phyloP scores from a whole-genome alignment of 2,888 invertebrate genomes.

The Sisyra terminalis region DNA sequence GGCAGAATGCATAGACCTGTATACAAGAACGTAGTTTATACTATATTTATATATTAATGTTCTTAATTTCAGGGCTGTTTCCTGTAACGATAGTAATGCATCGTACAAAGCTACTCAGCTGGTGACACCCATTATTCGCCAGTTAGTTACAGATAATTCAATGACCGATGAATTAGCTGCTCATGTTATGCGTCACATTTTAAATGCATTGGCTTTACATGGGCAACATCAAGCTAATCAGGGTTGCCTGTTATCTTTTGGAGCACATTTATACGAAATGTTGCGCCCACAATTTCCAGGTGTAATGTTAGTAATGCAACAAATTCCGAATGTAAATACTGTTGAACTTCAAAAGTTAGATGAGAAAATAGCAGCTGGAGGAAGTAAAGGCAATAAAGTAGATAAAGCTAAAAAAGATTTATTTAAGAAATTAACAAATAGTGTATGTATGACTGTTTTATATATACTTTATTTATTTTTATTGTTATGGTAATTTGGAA shows the following conservation, averaged over 20 bases:
- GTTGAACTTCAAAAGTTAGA: slow-evolving; percentile 72
- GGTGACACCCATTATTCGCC: slow-evolving; percentile 52
- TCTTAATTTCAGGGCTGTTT: slow-evolving; percentile 36
- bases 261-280: slow-evolving; percentile 73
- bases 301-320: slow-evolving; percentile 50
- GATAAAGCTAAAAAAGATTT: slow-evolving; percentile 83
- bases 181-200: slow-evolving; percentile 58
- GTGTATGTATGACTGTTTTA: slow-evolving; percentile 30
- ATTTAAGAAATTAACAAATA: slow-evolving; percentile 74
- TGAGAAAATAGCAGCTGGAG: slow-evolving; percentile 54
- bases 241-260: slow-evolving; percentile 60
- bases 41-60: slow-evolving; percentile 4
- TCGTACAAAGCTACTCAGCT: slow-evolving; percentile 66
- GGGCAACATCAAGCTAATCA: slow-evolving; percentile 86
- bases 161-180: slow-evolving; percentile 49
- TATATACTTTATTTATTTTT: neutral
- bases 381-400: slow-evolving; percentile 57
- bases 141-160: slow-evolving; percentile 42
- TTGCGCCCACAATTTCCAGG: slow-evolving; percentile 60
- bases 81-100: slow-evolving; percentile 75
- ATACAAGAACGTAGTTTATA: too few species aligned
- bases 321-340: slow-evolving; percentile 68
- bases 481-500: slow-evolving; percentile 10
- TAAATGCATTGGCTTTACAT: slow-evolving; percentile 67
- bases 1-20: too few species aligned